Percentiles rank a stretch among this genome's conserved stretches.
Conservation (phyloP, 2,888 invertebrate genomes). For the Watsonalla binaria region DNA sequence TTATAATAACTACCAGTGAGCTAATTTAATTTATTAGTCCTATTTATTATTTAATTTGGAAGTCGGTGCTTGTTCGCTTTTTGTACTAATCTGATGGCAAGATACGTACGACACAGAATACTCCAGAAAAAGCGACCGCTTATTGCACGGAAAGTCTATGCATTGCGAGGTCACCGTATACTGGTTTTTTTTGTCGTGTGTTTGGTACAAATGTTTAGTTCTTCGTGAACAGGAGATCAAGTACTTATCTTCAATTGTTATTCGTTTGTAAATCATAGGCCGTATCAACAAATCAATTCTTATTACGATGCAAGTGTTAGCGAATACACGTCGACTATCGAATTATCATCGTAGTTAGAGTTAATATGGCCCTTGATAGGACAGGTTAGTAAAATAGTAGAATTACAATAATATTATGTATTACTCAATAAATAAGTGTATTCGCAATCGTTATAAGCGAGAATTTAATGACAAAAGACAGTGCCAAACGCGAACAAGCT, state of each 20-base stretch:
- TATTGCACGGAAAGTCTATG: no score
- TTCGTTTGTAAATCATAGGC: no score
- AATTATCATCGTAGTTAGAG: no score
- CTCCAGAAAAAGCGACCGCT: no score
- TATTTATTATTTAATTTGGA: constrained; percentile 64
- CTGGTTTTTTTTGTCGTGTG: no score
- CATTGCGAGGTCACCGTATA: no score
- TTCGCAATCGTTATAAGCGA: constrained; percentile 7
- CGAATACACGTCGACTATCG: no score
- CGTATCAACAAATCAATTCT: no score
- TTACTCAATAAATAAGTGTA: constrained; percentile 1
- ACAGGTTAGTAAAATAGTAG: not conserved
- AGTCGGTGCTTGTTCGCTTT: constrained; percentile 58
- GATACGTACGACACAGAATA: not conserved
- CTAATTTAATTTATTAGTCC: constrained; percentile 61
- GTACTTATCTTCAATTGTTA: no score
- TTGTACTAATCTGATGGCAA: constrained; percentile 24
- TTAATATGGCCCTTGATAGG: no score
- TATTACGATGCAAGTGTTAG: no score
- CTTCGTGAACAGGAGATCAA: not conserved
- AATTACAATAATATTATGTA: not conserved
- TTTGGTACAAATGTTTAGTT: constrained; percentile 3
- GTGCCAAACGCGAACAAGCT: constrained; percentile 55
- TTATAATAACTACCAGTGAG: constrained; percentile 63
- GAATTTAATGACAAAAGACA: constrained; percentile 8